phyloP scores from a whole-genome alignment of 2,797 vertebrate genomes.

The Halcyon leucocephala region DNA sequence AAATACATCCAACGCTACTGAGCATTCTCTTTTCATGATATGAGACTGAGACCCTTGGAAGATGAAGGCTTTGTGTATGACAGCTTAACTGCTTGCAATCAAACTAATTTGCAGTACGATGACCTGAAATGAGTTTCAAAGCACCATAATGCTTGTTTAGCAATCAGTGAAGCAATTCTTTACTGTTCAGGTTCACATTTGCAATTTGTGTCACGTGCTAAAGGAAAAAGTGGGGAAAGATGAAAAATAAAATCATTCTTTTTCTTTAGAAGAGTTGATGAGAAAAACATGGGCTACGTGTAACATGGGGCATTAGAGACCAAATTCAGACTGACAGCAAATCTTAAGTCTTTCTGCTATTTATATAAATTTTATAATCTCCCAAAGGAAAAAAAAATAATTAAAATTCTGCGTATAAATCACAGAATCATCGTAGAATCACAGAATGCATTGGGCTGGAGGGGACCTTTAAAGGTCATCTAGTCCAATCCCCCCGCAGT shows the following conservation, averaged over 20 bases:
- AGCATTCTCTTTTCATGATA: neutral
- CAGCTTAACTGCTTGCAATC: constrained; percentile 77
- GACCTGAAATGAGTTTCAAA: constrained; percentile 75
- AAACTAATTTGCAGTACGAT: constrained; percentile 70
- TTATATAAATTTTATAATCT: neutral
- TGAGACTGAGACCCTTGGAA: constrained; percentile 32
- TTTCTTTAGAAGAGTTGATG: constrained; percentile 18
- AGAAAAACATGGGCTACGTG: neutral
- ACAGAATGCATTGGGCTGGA: too few relatives aligned
- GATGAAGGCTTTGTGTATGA: constrained; percentile 53
- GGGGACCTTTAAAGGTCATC: too few relatives aligned
- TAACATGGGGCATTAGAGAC: neutral
- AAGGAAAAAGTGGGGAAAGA: neutral
- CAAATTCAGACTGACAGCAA: neutral
- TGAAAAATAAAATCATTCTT: neutral
- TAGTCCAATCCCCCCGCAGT: too few relatives aligned
- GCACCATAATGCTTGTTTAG: constrained; percentile 69
- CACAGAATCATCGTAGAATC: too few relatives aligned
- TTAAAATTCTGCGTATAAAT: neutral
- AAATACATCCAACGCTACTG: neutral
- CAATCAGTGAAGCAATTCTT: constrained; percentile 66
- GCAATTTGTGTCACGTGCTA: constrained; percentile 48
- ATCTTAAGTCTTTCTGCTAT: neutral
- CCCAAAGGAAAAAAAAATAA: neutral
- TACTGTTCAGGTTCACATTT: constrained; percentile 66